A percentile compares a stretch with the other conserved stretches of the same genome.
Evolutionary conservation across 2,888 invertebrate genomes (phyloP).

Genomic region (Napeogenes sylphis): DNA sequence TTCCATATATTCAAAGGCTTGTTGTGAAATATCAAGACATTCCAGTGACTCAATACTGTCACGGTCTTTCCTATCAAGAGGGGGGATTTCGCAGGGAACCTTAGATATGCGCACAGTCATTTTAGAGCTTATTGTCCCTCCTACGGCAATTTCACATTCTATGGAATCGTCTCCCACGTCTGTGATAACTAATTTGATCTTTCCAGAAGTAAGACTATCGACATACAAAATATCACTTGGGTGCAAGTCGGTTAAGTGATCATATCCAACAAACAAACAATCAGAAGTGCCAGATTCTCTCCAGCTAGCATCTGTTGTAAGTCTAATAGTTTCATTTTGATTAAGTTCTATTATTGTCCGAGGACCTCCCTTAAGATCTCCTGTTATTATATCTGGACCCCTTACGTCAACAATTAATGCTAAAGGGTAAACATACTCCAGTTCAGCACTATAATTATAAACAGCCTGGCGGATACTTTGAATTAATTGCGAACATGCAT

Average conservation of each 20-base stretch:
- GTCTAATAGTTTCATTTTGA: slow-evolving; percentile 56
- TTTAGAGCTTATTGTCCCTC: slow-evolving; percentile 72
- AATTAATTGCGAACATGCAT: slow-evolving; percentile 62
- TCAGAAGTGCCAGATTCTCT: slow-evolving; percentile 74
- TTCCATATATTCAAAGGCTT: slow-evolving; percentile 83
- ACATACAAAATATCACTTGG: slow-evolving; percentile 70
- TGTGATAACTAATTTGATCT: slow-evolving; percentile 54
- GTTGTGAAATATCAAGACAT: slow-evolving; percentile 80
- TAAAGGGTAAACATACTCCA: slow-evolving; percentile 70
- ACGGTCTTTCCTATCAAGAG: slow-evolving; percentile 51
- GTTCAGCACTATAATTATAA: slow-evolving; percentile 67
- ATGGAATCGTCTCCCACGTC: slow-evolving; percentile 67
- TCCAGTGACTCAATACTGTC: slow-evolving; percentile 64
- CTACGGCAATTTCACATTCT: slow-evolving; percentile 71
- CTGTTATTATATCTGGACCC: slow-evolving; percentile 64
- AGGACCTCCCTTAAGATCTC: slow-evolving; percentile 63
- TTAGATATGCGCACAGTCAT: slow-evolving; percentile 75
- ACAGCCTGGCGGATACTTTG: slow-evolving; percentile 70
- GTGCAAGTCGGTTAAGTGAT: slow-evolving; percentile 70
- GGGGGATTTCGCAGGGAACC: slow-evolving; percentile 63
- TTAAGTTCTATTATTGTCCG: slow-evolving; percentile 53
- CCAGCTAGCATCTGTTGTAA: slow-evolving; percentile 75
- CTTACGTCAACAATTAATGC: slow-evolving; percentile 64
- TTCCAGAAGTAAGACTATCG: slow-evolving; percentile 60
- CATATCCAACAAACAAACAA: slow-evolving; percentile 75